Percentiles rank a stretch among this genome's conserved stretches.
Evolutionary conservation across 2,113 vertebrate genomes (phyloP).

Genomic region (Prunella himalayana): DNA sequence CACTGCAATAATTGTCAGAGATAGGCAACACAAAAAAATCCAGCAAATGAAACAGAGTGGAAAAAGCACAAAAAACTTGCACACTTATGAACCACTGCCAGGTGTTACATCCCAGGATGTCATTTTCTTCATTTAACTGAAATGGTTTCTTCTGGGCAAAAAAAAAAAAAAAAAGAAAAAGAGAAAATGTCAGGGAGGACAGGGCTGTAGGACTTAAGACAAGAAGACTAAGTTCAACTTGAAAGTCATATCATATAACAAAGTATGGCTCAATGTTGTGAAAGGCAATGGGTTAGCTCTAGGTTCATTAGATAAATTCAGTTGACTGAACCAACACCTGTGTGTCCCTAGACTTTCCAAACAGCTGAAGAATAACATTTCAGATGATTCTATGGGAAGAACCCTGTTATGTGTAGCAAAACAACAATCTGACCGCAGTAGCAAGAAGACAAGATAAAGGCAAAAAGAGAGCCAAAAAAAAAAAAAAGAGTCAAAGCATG

Average conservation of each 20-base stretch:
- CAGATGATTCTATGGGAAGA: background rate
- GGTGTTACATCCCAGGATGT: background rate
- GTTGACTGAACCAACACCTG: background rate
- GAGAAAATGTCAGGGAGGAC: background rate
- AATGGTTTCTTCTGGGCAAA: background rate
- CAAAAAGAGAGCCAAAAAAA: background rate
- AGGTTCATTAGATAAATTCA: background rate
- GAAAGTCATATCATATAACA: background rate
- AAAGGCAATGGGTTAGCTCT: background rate
- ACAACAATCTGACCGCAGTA: background rate
- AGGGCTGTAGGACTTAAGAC: background rate
- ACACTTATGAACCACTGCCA: background rate
- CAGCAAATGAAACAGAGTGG: background rate
- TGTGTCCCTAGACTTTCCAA: background rate
- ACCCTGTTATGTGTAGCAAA: background rate
- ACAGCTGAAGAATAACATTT: background rate
- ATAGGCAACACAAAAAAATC: background rate
- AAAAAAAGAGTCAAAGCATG: background rate
- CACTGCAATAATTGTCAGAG: background rate
- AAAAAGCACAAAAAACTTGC: background rate
- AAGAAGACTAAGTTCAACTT: background rate
- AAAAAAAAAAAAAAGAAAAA: background rate
- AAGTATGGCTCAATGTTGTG: background rate
- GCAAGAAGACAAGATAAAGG: background rate
- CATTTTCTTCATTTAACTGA: background rate